phyloP scores from a whole-genome alignment of 1,140 invertebrate genomes.

The Conus betulinus region DNA sequence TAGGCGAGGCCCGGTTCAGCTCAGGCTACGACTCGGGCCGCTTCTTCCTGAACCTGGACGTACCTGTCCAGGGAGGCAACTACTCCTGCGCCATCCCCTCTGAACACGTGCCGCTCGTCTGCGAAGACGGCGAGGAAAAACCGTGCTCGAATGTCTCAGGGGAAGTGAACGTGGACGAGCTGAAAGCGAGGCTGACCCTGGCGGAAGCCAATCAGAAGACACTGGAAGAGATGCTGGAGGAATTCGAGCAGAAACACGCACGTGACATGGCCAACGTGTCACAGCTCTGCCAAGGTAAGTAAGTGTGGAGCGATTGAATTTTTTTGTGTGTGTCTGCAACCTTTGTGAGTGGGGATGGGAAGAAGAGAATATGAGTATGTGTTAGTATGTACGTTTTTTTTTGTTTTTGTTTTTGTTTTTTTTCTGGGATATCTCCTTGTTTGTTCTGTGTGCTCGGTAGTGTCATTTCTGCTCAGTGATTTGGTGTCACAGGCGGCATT shows the following conservation, averaged over 20 bases:
- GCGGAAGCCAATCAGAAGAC: not conserved
- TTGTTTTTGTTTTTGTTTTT: no score
- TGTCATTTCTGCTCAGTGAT: no score
- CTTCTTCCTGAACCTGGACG: not conserved
- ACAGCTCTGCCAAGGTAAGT: not conserved
- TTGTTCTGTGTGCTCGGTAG: no score
- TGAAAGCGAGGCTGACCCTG: not conserved
- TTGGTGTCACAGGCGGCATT: no score
- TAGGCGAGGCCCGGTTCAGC: not conserved
- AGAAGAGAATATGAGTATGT: no score
- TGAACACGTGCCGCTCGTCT: not conserved
- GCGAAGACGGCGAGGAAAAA: not conserved
- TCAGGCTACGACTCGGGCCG: not conserved
- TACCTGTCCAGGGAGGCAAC: not conserved
- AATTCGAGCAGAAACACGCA: not conserved
- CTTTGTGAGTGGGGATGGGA: no score
- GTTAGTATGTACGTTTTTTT: no score
- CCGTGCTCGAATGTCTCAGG: not conserved
- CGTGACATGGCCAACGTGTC: not conserved
- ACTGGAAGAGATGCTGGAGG: not conserved
- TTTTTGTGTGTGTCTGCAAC: no score
- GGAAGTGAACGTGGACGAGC: not conserved
- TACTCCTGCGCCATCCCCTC: not conserved
- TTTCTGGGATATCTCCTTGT: no score
- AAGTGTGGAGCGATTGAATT: no score